Conservation (phyloP, 2,797 vertebrate species). For the Enteromius treurensis region DNA sequence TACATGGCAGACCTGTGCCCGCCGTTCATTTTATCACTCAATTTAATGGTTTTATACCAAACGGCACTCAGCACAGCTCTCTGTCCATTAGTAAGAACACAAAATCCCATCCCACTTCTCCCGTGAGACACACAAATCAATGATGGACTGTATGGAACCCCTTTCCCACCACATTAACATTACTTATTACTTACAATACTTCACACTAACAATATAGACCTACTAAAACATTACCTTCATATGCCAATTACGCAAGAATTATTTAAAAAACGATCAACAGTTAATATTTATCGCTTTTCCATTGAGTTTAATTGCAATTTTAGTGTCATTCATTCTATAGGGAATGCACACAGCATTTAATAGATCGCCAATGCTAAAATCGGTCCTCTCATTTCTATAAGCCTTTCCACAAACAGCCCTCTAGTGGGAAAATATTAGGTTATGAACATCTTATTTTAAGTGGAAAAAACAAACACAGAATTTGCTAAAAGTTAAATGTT, state of each 20-base stretch:
- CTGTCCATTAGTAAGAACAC: neutral
- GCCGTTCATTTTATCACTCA: neutral
- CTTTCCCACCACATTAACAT: neutral
- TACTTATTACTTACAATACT: neutral
- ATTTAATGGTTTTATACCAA: neutral
- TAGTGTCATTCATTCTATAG: conserved; percentile 3
- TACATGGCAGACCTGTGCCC: neutral
- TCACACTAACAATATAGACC: neutral
- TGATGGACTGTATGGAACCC: neutral
- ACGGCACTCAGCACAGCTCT: neutral
- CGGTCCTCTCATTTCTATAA: neutral
- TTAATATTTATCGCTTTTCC: neutral
- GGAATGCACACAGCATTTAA: neutral
- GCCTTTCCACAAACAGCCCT: neutral
- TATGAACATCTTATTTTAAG: conserved; percentile 33
- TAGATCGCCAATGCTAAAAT: neutral
- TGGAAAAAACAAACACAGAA: neutral
- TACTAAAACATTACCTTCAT: neutral
- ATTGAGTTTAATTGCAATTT: neutral
- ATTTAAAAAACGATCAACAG: neutral
- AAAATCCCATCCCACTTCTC: neutral
- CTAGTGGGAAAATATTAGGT: conserved; percentile 23
- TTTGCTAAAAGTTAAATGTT: neutral
- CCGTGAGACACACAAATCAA: neutral
- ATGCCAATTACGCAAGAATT: neutral